These are phyloP conservation scores for Myopa testacea DNA, from an alignment of 2,888 invertebrate genomes.

Conservation along the genomic window DNA sequence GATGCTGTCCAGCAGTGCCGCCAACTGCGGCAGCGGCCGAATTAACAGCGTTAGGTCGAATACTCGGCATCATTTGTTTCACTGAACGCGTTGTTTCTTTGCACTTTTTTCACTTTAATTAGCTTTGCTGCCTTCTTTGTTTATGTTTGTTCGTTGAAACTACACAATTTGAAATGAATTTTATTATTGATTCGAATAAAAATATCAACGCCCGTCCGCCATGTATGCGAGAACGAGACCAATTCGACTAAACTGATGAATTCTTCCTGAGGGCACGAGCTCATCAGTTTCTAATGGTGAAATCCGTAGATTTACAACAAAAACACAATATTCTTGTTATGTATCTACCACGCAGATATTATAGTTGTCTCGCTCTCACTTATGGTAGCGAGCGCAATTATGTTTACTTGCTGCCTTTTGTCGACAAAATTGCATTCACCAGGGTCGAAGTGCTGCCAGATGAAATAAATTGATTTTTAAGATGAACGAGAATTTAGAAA, in stretches of 20 bases:
- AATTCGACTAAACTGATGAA: constrained; percentile 48
- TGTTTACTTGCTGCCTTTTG: background rate
- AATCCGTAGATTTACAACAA: background rate
- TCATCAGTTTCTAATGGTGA: constrained; percentile 20
- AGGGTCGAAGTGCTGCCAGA: background rate
- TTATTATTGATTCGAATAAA: constrained; percentile 33
- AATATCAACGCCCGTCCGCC: constrained; percentile 41
- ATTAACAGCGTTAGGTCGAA: constrained; percentile 59
- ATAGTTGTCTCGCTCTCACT: constrained; percentile 26
- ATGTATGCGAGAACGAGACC: constrained; percentile 55
- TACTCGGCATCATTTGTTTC: constrained; percentile 54
- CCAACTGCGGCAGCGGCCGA: constrained; percentile 54
- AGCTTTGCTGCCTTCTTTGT: background rate
- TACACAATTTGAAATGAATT: constrained; percentile 23
- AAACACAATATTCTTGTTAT: background rate
- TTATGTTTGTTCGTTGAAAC: constrained; percentile 30
- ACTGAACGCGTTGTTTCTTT: constrained; percentile 25
- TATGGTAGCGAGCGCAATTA: background rate
- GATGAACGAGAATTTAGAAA: no score
- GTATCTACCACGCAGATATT: constrained; percentile 8
- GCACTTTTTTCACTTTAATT: constrained; percentile 26
- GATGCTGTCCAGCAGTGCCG: constrained; percentile 57
- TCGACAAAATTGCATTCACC: background rate
- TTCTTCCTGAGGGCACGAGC: constrained; percentile 14
- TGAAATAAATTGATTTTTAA: background rate